Base-by-base conservation (phyloP, 2,113 vertebrate species). In the Sphyrna mokarran region DNA sequence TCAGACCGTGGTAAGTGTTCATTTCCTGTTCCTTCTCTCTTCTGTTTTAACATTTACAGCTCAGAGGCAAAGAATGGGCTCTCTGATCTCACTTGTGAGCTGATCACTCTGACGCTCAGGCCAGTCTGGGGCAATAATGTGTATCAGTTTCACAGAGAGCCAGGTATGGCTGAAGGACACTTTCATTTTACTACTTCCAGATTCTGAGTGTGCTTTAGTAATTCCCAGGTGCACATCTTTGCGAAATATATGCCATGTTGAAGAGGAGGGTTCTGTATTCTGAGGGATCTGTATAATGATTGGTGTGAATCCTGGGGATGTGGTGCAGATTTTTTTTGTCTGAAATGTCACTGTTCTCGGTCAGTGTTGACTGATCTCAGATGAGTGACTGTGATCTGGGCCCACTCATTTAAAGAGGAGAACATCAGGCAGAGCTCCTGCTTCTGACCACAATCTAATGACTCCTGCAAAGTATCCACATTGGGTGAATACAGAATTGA, bases 211-310 rank as follows among this genome's bases (percentile, higher is more conserved):
- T 89, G 61, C 1, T 33, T 3, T 87, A 69, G n/a, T 93, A 43
- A 96, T 66, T 22, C 26, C 85, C 98, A 98, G 98, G 99, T 99
- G 98, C 96, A 99, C 99, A 0, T 99, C 99, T 13, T 97, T 99
- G 94, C 97, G 99, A 33, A 99, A 99, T 96, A 99, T 99, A 97
- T 96, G 98, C 63, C 98, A 99, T 97, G 99, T 99, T 0, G 99
- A 99, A 96, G 99, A 99, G 97, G 99, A 99, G 96, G 99, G 99
- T 96, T 99, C 98, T 0, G 98, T 98, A 58, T 99, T 99, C 97
- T 97, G 98, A 0, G 99, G 99, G 90, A 99, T 99, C 97, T 99
- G 98, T 95, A 98, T 99, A 97, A 99, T 99, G 99, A 99, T 99
- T 10, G 98, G 98, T 0, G 99, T 99, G 95, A 99, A 99, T 96